Percentiles rank a stretch among this genome's conserved stretches.
These are phyloP conservation scores for Phalacrocorax pelagicus DNA, from an alignment of 2,113 vertebrate genomes.

Conservation along the genomic window DNA sequence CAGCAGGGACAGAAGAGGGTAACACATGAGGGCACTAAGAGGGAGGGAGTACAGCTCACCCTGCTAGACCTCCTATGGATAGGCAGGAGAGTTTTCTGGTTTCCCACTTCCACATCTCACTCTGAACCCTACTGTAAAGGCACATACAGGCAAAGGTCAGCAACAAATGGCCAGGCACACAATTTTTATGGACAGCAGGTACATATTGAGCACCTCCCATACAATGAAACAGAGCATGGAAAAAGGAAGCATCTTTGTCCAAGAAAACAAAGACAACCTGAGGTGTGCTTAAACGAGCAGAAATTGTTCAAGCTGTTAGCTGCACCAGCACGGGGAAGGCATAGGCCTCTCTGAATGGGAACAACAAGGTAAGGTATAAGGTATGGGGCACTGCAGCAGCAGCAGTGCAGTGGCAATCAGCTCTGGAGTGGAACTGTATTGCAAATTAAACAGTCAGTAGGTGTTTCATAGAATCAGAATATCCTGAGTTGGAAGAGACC, in stretches of 20 bases:
- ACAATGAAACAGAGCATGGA: neutral
- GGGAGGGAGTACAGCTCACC: neutral
- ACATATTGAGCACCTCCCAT: neutral
- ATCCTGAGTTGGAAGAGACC: neutral
- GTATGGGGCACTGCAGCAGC: no score
- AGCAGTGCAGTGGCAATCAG: neutral
- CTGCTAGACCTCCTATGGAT: neutral
- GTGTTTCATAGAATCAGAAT: neutral
- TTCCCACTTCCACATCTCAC: neutral
- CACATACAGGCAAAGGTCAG: neutral
- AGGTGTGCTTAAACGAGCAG: neutral
- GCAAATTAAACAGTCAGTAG: neutral
- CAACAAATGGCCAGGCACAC: rapidly evolving
- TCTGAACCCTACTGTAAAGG: neutral
- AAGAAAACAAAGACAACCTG: neutral
- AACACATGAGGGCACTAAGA: neutral
- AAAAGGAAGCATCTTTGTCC: neutral
- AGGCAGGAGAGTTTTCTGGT: neutral
- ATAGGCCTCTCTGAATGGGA: neutral
- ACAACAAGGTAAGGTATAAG: neutral
- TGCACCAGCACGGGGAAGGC: neutral
- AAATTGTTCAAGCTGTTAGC: neutral
- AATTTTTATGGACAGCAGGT: neutral
- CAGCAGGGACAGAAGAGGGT: neutral
- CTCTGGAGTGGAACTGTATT: neutral